Evolutionary conservation across 2,888 invertebrate species (phyloP), one percentile per base, ranked within the genome.

Genomic region (Eupithecia tripunctaria): DNA sequence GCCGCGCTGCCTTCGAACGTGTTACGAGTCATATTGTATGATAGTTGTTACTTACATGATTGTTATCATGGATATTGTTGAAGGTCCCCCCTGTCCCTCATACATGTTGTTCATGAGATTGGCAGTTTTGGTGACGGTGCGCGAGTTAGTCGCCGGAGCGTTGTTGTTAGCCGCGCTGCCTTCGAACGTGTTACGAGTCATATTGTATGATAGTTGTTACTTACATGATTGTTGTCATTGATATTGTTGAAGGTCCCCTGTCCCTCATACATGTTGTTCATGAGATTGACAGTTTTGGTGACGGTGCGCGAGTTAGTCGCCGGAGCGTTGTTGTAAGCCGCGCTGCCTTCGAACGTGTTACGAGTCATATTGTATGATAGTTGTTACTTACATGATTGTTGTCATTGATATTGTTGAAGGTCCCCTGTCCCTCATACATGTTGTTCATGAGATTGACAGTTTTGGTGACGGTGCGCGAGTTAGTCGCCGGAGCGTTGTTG

Each of bases 101-200:
- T 92, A 94, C 94, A 94, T 94, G 74, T 94, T 94, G 86, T 93
- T 94, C 82, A 94, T 93, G 77, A 94, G 82, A 80, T 94, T 94
- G 7, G 93, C 91, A 75, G 92, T 91, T n/a, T n/a, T n/a, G n/a
- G n/a, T n/a, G n/a, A n/a, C n/a, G n/a, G n/a, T n/a, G n/a, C n/a
- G n/a, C n/a, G n/a, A n/a, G n/a, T n/a, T n/a, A n/a, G n/a, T n/a
- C n/a, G n/a, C n/a, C n/a, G n/a, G n/a, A n/a, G n/a, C n/a, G n/a
- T n/a, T n/a, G n/a, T n/a, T n/a, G n/a, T n/a, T n/a, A n/a, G n/a
- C n/a, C n/a, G n/a, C n/a, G n/a, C n/a, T n/a, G n/a, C n/a, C n/a
- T n/a, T n/a, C n/a, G n/a, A n/a, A n/a, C n/a, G n/a, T n/a, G n/a
- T 29, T 29, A 29, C 29, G 29, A 29, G 12, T 18, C 18, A 43